These are phyloP conservation scores for Strix uralensis DNA, from an alignment of 2,113 vertebrate species.

Conservation along the genomic window DNA sequence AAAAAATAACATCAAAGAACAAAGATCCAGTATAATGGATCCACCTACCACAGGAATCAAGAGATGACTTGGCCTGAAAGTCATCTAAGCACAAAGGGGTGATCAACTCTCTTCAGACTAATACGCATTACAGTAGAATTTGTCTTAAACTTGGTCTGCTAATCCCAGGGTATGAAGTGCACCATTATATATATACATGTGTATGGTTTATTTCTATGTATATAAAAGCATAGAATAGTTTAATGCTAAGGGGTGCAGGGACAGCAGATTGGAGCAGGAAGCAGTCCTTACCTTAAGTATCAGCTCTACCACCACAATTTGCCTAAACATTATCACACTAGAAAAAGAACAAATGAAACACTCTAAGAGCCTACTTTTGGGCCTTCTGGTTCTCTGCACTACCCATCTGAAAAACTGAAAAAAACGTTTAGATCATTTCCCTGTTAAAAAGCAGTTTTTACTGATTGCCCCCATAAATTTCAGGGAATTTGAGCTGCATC, in stretches of 20 bases:
- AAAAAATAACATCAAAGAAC: neutral
- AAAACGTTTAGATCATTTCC: neutral
- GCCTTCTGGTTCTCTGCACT: neutral
- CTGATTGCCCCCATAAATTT: accelerated
- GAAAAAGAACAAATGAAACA: neutral
- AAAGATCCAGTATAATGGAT: neutral
- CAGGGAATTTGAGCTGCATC: neutral
- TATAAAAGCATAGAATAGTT: neutral
- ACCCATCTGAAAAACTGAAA: neutral
- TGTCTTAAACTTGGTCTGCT: neutral
- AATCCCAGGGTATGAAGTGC: neutral
- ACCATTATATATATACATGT: neutral
- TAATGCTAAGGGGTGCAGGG: neutral
- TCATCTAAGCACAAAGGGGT: neutral
- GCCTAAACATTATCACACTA: neutral
- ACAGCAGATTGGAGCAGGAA: neutral
- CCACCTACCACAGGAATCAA: neutral
- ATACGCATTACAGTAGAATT: neutral
- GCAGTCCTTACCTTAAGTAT: neutral
- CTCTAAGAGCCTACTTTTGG: neutral
- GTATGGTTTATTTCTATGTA: neutral
- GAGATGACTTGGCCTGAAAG: neutral
- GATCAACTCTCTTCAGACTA: neutral
- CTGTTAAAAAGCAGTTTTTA: neutral
- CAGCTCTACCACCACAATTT: neutral